Base-by-base conservation (phyloP, 1,140 invertebrate species). In the Drosophila ohnishii region DNA sequence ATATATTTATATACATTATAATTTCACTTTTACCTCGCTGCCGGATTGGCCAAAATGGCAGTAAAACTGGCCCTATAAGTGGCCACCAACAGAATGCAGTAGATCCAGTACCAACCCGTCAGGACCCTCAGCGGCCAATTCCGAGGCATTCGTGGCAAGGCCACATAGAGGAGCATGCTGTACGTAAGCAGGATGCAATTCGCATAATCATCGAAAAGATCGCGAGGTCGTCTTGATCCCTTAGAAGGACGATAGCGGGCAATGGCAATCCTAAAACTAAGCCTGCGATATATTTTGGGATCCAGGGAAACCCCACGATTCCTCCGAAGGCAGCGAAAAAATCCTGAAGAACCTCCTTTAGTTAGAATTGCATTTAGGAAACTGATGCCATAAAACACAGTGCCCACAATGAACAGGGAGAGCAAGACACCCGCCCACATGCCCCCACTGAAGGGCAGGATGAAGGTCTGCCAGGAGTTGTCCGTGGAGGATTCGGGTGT, bases 101-200 rank as follows among this genome's bases (percentile, higher is more conserved):
- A 97, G 1, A 97, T 85, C 96, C 96, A 97, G 92, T 96, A 97
- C 94, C 95, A 97, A 2, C 96, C 96, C 19, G 96, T 96, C 11
- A 97, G 92, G 14, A 97, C 90, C 37, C 96, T 92, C 40, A 97
- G 91, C 0, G 96, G 95, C 96, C 96, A 97, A 28, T 94, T 95
- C 10, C 92, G 93, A 0, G 96, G 96, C 64, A 96, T 92, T 78
- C 94, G 94, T 0, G 96, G 96, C 45, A 96, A 75, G 0, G 96
- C 96, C 19, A 97, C 95, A 74, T 95, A 93, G 2, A 96, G 90
- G 22, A 96, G 90, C 96, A 96, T 97, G 60, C 95, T 95, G 73
- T 95, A 96, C 0, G 95, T 96, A 66, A 96, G 95, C 8, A 97
- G 91, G 62, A 96, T 93, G 80, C 95, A 96, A 81, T 96, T 96